Evolutionary conservation across 2,113 vertebrate species (phyloP), one percentile per base, ranked within the genome.

Genomic region (Zapornia atra): DNA sequence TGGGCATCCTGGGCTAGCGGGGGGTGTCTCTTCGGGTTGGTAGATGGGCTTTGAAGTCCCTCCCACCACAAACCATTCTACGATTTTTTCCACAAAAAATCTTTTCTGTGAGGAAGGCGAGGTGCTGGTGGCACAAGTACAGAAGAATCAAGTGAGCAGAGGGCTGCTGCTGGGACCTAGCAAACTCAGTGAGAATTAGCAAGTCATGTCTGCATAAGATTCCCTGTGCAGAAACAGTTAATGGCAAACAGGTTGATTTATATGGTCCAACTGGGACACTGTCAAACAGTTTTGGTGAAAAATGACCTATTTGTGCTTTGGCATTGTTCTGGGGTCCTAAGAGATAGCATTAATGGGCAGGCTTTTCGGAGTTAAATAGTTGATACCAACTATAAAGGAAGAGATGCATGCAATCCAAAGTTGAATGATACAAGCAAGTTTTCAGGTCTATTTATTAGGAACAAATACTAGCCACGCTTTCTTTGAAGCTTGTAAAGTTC

Each of bases 261-360:
- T 26, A 40, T 1, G 1, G 29, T 33, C 44, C 18, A 18, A 46
- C 46, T 1, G 0, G 21, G 24, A 91, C 12, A 20, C 40, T 21
- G 6, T 26, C 46, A 44, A 20, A 44, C 7, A 77, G 24, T 16
- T 31, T 57, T 42, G 26, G 36, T 53, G 42, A 38, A 64, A 66
- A 83, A 50, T 31, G 4, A 91, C 15, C 7, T n/a, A 12, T 33
- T 34, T 86, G 36, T 46, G 5, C 61, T 31, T 28, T 1, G 0
- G 31, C 0, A 0, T 17, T 59, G 25, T 2, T 75, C 42, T 63
- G 38, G n/a, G 42, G 28, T 61, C 46, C 40, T 33, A 56, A 46
- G 6, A 46, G 22, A 38, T 1, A 51, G 28, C 6, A 50, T 36
- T 34, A 29, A 10, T 12, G 31, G 11, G 26, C 14, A 53, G 2